phyloP scores from a whole-genome alignment of 2,797 vertebrate species.

The Cyprinodon diabolis region DNA sequence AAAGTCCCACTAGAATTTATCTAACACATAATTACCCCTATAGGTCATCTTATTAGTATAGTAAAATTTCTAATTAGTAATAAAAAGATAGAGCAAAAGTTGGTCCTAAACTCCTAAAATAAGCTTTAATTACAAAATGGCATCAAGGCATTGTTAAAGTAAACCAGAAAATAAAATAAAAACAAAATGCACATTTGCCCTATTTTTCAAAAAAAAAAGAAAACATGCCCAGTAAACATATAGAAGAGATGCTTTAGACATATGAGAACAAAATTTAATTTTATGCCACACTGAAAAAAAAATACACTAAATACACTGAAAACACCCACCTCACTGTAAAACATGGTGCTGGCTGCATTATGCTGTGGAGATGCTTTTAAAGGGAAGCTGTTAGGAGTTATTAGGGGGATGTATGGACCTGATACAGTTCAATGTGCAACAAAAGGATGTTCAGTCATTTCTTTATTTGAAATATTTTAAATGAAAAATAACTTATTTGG shows the following conservation, averaged over 20 bases:
- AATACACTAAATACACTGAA: neutral
- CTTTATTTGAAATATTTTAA: neutral
- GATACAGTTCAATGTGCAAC: neutral
- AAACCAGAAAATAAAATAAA: too few species aligned
- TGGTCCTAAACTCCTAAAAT: neutral
- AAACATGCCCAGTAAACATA: too few species aligned
- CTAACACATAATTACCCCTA: too few species aligned
- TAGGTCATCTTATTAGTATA: neutral
- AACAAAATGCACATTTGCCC: neutral
- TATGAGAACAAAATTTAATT: neutral
- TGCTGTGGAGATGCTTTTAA: neutral
- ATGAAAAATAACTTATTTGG: neutral
- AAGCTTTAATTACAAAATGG: neutral
- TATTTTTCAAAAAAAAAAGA: too few species aligned
- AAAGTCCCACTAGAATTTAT: neutral
- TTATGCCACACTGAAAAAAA: neutral
- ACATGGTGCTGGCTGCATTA: neutral
- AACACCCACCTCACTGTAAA: neutral
- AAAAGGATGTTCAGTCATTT: neutral
- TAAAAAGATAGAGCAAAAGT: too few species aligned
- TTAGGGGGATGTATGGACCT: neutral
- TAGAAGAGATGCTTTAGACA: neutral
- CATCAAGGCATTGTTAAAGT: neutral
- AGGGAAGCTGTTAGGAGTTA: neutral
- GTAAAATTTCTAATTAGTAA: too few species aligned